These are phyloP conservation scores for Datnioides undecimradiatus DNA, from an alignment of 2,113 vertebrate genomes.

Conservation along the genomic window DNA sequence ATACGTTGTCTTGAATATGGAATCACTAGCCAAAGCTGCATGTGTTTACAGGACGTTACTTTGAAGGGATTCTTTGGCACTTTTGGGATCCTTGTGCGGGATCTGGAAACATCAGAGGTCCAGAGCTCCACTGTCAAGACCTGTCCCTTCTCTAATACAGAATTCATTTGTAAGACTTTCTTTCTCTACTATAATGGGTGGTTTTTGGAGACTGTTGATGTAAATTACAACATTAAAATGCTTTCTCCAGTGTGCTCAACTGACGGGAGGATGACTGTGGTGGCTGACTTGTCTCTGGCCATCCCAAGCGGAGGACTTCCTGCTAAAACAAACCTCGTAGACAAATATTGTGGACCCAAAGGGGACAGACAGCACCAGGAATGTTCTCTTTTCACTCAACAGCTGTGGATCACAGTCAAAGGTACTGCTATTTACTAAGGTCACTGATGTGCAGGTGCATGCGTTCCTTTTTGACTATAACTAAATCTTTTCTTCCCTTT, in stretches of 20 bases:
- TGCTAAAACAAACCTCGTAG: slow-evolving; percentile 50
- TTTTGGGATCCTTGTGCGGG: slow-evolving; percentile 63
- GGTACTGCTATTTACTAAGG: slow-evolving; percentile 48
- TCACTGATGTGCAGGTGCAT: too few relatives aligned
- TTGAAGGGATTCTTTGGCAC: slow-evolving; percentile 65
- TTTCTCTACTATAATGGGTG: too few relatives aligned
- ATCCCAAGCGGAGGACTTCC: slow-evolving; percentile 40
- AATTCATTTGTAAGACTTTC: slow-evolving; percentile 76
- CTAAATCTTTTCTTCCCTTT: neutral
- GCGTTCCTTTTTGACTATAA: too few relatives aligned
- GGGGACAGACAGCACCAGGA: slow-evolving; percentile 60
- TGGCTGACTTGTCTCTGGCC: slow-evolving; percentile 63
- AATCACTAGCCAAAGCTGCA: neutral
- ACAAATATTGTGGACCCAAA: slow-evolving; percentile 71
- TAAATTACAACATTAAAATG: too few relatives aligned
- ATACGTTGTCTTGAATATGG: neutral
- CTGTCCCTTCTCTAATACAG: slow-evolving; percentile 59
- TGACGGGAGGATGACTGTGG: slow-evolving; percentile 76
- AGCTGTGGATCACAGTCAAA: slow-evolving; percentile 75
- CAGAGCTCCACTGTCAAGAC: slow-evolving; percentile 38
- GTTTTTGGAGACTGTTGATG: too few relatives aligned
- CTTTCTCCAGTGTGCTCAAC: slow-evolving; percentile 72
- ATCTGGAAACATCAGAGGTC: slow-evolving; percentile 15
- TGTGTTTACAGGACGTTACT: slow-evolving; percentile 47
- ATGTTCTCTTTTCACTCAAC: slow-evolving; percentile 74